A percentile compares a stretch with the other conserved stretches of the same genome.
phyloP scores from a whole-genome alignment of 2,797 vertebrate species.

The Gadopsis marmoratus region DNA sequence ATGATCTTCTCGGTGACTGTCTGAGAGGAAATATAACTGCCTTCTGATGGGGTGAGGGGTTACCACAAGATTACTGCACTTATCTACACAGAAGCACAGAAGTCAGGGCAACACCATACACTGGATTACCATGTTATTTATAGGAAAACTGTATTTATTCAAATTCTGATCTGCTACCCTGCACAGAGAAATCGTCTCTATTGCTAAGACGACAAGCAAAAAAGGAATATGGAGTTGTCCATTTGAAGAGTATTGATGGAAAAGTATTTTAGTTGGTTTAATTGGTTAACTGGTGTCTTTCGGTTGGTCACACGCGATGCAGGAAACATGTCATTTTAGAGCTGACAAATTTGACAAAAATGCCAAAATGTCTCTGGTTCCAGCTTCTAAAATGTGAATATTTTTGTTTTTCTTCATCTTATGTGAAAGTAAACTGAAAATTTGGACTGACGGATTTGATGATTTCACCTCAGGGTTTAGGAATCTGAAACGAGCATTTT shows the following conservation, averaged over 20 bases:
- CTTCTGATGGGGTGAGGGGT: constrained; percentile 43
- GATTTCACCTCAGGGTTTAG: background rate
- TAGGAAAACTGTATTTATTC: background rate
- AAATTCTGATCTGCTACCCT: background rate
- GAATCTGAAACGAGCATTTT: background rate
- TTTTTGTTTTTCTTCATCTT: background rate
- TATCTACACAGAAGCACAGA: constrained; percentile 16
- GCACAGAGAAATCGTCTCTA: background rate
- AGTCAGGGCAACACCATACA: background rate
- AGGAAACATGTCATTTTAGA: constrained; percentile 5
- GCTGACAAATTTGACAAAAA: background rate
- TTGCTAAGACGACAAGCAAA: background rate
- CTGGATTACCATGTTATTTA: constrained; percentile 4
- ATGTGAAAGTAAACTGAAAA: background rate
- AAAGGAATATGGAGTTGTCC: background rate
- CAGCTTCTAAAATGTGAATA: background rate
- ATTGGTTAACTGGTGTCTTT: constrained; percentile 2
- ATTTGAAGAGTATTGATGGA: background rate
- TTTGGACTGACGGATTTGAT: background rate
- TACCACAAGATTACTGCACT: constrained; percentile 39
- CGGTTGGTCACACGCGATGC: background rate
- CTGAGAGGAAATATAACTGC: constrained; percentile 44
- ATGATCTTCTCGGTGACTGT: constrained; percentile 56
- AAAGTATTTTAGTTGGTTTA: background rate
- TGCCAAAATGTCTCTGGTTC: background rate